Conservation (phyloP, 2,888 invertebrate species). For the Pandemis corylana region DNA sequence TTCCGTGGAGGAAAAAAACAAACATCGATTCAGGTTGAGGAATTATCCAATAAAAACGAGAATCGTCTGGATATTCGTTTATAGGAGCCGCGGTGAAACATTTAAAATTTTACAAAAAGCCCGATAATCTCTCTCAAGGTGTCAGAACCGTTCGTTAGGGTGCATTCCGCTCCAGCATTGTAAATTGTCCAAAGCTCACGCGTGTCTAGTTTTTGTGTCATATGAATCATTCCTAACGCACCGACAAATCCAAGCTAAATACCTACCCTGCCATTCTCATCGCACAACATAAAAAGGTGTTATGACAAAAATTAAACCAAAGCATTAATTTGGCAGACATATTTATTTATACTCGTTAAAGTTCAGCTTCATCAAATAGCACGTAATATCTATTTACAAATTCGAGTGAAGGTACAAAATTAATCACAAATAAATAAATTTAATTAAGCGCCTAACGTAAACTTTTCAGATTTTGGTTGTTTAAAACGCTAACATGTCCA, state of each 20-base stretch:
- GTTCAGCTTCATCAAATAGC: slow-evolving; percentile 81
- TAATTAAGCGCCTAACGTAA: slow-evolving; percentile 72
- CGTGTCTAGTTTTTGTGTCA: slow-evolving; percentile 57
- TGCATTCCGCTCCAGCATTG: slow-evolving; percentile 56
- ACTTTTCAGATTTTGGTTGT: slow-evolving; percentile 74
- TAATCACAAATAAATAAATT: slow-evolving; percentile 81
- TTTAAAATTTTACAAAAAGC: slow-evolving; percentile 60
- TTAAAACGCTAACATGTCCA: slow-evolving; percentile 64
- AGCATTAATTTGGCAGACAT: slow-evolving; percentile 83
- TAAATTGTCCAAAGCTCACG: slow-evolving; percentile 61
- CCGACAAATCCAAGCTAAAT: neutral
- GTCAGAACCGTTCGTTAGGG: slow-evolving; percentile 66
- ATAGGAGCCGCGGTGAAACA: slow-evolving; percentile 51
- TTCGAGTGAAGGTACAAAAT: slow-evolving; percentile 77
- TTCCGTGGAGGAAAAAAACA: slow-evolving; percentile 29
- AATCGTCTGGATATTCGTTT: slow-evolving; percentile 56
- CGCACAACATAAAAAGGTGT: neutral
- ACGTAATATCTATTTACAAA: slow-evolving; percentile 80
- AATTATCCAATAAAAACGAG: slow-evolving; percentile 54
- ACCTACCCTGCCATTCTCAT: neutral
- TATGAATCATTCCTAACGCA: slow-evolving; percentile 1
- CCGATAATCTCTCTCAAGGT: slow-evolving; percentile 60
- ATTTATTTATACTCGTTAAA: slow-evolving; percentile 83
- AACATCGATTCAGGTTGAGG: slow-evolving; percentile 39
- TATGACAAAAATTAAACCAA: slow-evolving; percentile 55